Percentiles rank a stretch among this genome's conserved stretches.
Evolutionary conservation across 2,888 invertebrate species (phyloP).

Genomic region (Polyommatus icarus): DNA sequence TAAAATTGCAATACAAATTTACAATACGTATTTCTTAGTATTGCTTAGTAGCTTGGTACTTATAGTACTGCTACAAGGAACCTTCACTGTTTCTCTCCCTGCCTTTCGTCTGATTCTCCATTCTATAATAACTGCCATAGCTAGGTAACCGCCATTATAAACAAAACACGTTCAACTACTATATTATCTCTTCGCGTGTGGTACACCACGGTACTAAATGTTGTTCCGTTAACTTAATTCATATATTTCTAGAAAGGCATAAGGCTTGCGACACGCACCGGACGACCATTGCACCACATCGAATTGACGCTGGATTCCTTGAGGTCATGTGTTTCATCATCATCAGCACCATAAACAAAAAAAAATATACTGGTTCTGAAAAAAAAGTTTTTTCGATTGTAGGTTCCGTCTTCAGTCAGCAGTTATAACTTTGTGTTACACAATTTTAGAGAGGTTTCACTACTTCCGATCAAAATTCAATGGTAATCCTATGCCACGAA

Average conservation of each 20-base stretch:
- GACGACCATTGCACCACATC: constrained; percentile 44
- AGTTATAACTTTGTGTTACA: no score
- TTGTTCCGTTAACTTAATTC: constrained; percentile 45
- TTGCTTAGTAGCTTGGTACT: no score
- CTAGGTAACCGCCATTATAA: no score
- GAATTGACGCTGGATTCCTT: constrained; percentile 40
- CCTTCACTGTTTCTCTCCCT: neutral
- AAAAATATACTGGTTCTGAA: neutral
- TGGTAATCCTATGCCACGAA: no score
- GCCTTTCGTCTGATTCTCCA: neutral
- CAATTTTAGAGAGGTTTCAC: no score
- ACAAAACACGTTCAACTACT: neutral
- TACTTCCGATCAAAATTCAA: no score
- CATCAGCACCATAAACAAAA: neutral
- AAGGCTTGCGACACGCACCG: constrained; percentile 45
- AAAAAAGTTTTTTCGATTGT: no score
- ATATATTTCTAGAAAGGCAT: constrained; percentile 48
- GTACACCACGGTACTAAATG: constrained; percentile 35
- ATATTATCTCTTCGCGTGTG: constrained; percentile 18
- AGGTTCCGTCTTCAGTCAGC: no score
- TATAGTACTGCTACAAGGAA: no score
- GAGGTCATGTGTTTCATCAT: constrained; percentile 30
- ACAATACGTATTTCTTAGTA: no score
- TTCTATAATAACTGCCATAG: no score
- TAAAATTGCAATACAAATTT: no score